These are phyloP conservation scores for Sprattus sprattus DNA, from an alignment of 2,113 vertebrate species.

Conservation along the genomic window DNA sequence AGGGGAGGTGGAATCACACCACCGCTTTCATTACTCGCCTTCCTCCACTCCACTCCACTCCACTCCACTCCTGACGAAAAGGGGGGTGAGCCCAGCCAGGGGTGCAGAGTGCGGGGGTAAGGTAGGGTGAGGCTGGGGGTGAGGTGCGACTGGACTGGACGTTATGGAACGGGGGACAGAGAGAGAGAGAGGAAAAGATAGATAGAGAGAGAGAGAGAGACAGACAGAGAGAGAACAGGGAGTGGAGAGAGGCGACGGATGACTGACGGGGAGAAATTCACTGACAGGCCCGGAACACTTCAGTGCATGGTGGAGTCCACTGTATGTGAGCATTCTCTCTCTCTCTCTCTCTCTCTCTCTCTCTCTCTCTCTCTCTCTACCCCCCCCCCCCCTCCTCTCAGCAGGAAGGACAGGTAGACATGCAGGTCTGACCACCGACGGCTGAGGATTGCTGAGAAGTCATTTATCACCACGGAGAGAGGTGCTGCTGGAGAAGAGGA, in stretches of 20 bases:
- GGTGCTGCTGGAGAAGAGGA: constrained; percentile 39
- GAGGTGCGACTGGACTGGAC: constrained; percentile 27
- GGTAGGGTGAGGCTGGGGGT: not conserved
- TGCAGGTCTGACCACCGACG: constrained; percentile 47
- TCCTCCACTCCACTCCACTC: constrained; percentile 18
- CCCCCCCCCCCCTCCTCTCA: not conserved
- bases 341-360: constrained; percentile 36
- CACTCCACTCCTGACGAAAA: not conserved
- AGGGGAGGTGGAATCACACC: constrained; percentile 45
- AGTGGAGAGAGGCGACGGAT: not conserved
- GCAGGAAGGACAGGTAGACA: not conserved
- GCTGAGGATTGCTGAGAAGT: constrained; percentile 57
- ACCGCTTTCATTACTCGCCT: constrained; percentile 39
- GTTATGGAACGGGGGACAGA: constrained; percentile 38
- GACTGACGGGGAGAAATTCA: not conserved
- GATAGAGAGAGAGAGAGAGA: constrained; percentile 25
- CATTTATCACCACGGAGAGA: constrained; percentile 60
- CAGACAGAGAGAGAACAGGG: constrained; percentile 18
- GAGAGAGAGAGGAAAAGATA: not conserved
- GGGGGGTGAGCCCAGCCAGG: not conserved
- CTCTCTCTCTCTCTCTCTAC: not conserved
- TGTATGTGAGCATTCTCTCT: constrained; percentile 35
- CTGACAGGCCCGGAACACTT: constrained; percentile 36
- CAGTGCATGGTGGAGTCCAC: not conserved
- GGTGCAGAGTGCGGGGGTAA: not conserved